Evolutionary conservation across 2,113 vertebrate species (phyloP).

Genomic region (Sebastes schlegelii): DNA sequence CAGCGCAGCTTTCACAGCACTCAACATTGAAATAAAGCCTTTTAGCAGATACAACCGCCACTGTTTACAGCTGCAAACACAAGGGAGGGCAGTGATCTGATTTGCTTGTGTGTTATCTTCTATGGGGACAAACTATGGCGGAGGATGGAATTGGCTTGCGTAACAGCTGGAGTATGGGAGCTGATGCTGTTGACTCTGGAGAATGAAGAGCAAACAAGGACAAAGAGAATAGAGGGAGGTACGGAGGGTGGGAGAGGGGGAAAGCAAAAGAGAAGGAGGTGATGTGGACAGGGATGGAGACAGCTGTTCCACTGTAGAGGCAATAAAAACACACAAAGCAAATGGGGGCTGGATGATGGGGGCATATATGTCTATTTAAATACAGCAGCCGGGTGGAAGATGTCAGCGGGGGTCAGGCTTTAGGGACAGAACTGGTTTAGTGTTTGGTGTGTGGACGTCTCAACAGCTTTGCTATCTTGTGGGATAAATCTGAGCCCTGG

Average conservation of each 20-base stretch:
- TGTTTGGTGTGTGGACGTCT: conserved; percentile 35
- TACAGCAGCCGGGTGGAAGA: conserved; percentile 44
- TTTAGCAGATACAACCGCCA: conserved; percentile 47
- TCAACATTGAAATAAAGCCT: conserved; percentile 45
- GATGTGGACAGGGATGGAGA: conserved; percentile 51
- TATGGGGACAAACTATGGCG: conserved; percentile 38
- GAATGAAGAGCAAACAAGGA: conserved; percentile 77
- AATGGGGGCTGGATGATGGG: conserved; percentile 54
- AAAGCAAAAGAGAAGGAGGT: conserved; percentile 39
- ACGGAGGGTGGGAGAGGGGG: conserved; percentile 34
- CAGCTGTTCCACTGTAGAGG: conserved; percentile 73
- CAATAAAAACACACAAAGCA: conserved; percentile 69
- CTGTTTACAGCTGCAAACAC: conserved; percentile 70
- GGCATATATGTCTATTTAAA: conserved; percentile 61
- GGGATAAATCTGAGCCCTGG: background rate
- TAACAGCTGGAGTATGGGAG: conserved; percentile 78
- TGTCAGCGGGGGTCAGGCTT: conserved; percentile 41
- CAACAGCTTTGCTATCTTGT: conserved; percentile 1
- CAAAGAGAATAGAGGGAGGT: conserved; percentile 49
- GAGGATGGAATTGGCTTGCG: conserved; percentile 46
- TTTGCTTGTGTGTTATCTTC: conserved; percentile 61
- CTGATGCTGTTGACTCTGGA: conserved; percentile 72
- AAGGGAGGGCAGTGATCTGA: conserved; percentile 53
- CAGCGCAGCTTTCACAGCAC: conserved; percentile 41
- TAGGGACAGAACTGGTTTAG: conserved; percentile 14